Conservation (phyloP, 2,113 vertebrate species). For the Ctenodactylus gundi region DNA sequence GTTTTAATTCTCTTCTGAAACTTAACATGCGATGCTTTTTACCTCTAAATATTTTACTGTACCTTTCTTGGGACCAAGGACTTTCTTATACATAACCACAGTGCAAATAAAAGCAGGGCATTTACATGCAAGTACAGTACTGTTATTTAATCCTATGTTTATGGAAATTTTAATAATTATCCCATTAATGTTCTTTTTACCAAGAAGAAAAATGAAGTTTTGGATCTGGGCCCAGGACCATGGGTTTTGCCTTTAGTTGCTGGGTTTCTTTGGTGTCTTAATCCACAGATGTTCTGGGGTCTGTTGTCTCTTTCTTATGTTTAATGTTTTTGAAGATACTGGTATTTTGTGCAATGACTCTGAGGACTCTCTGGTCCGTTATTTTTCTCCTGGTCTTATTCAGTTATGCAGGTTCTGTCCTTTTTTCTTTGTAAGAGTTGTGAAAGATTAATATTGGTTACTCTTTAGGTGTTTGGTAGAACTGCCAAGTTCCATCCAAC, state of each 20-base stretch:
- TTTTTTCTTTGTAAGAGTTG: background rate
- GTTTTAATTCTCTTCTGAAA: background rate
- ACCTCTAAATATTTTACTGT: background rate
- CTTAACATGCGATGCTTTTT: background rate
- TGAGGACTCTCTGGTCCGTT: background rate
- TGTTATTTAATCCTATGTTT: background rate
- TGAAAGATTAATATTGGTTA: background rate
- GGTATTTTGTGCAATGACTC: background rate
- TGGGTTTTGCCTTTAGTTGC: no score
- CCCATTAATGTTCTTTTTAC: background rate
- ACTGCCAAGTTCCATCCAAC: no score
- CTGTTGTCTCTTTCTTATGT: background rate
- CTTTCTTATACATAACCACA: background rate
- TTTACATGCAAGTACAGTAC: rapidly evolving
- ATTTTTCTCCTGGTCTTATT: rapidly evolving
- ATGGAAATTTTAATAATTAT: background rate
- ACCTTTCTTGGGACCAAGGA: background rate
- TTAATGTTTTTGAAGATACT: background rate
- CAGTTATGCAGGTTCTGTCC: rapidly evolving
- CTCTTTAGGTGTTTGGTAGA: background rate
- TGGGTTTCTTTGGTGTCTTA: background rate
- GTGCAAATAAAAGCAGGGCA: background rate
- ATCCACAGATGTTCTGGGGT: background rate
- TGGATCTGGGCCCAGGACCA: background rate
- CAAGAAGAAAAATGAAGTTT: background rate